Evolutionary conservation across 2,888 invertebrate genomes (phyloP), one percentile per base, ranked within the genome.

Genomic region (Stenotaenia linearis): DNA sequence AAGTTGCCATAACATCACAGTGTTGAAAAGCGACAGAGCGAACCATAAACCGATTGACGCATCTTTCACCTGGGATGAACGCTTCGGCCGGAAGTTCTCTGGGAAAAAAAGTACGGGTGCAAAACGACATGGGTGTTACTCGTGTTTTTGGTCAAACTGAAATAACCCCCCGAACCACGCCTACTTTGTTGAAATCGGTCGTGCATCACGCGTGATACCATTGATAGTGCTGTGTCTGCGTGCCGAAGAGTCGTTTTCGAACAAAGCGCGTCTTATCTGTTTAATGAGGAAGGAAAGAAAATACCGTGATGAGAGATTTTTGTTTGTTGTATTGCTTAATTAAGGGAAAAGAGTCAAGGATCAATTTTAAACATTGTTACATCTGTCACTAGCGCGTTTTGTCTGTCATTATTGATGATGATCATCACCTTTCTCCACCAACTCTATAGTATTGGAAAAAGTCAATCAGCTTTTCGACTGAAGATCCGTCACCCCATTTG

Each of bases 1-100:
- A 28, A 69, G 69, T 69, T 69, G 69, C 69, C 69, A 69, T 69
- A 25, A 28, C 25, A 32, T 32, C 32, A 23, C 69, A 69, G 25
- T 69, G 69, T 69, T 69, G 69, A 28, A 69, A 69, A 69, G 69
- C 69, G 69, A 69, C 69, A 69, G 69, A 69, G 69, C 69, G 69
- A 69, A 69, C 69, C 69, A 69, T 69, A 69, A 50, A 69, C 69
- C 69, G 69, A 69, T 69, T 69, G 69, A 69, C 69, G 69, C 69
- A 69, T 69, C 69, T 69, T 69, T n/a, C 69, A 69, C 69, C 69
- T 69, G 69, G 69, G 69, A 69, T 69, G 69, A 69, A 69, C 69
- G 69, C 69, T n/a, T 69, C 69, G 25, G 28, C 23, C 69, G 69
- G 69, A 69, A 69, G 69, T 69, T 15, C 25, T 69, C 69, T 28